Base-by-base conservation (phyloP, 2,888 invertebrate species). In the Alloplasta piceator region DNA sequence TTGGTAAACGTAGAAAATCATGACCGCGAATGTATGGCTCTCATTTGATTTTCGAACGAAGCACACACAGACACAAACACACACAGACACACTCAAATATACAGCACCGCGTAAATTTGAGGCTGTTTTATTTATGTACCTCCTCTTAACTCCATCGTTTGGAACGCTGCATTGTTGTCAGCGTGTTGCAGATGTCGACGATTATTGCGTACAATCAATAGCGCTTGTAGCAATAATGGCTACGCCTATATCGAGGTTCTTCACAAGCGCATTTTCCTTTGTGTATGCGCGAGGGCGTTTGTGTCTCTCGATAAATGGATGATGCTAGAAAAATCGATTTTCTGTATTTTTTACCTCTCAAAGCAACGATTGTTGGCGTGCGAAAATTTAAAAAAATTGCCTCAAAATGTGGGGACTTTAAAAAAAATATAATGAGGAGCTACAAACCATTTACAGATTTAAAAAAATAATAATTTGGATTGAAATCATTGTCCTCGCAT, bases 141-240 rank as follows among this genome's bases (percentile, higher is more conserved):
- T 66, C 77, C 14, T 63, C 26, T 26, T 73, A 60, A 64, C 77
- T 78, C 78, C 58, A 73, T 71, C 70, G 61, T 71, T 48, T 55
- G 78, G 14, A 55, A 58, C 14, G 48, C 52, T 48, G 55, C 74
- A 78, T 74, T 78, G 81, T 74, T 78, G 74, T 73, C 55, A 16
- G 74, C 78, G 67, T 74, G 78, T 78, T 78, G 78, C 67, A 64
- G 66, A 81, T 81, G 73, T 64, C 67, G 81, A 71, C 81, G 74
- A 81, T 78, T 81, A 81, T 71, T 71, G 78, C 61, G 70, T 78
- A 78, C 70, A 78, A 78, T 71, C 61, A 71, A 78, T 64, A 71
- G 64, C 78, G 70, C 74, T 81, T 71, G 80, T 64, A 74, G 50
- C 48, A 70, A 73, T 70, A 78, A 74, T 74, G 60, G 55, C 14